Percentiles rank a stretch among this genome's conserved stretches.
These are phyloP conservation scores for Thryonomys swinderianus DNA, from an alignment of 2,113 vertebrate species.

Conservation along the genomic window DNA sequence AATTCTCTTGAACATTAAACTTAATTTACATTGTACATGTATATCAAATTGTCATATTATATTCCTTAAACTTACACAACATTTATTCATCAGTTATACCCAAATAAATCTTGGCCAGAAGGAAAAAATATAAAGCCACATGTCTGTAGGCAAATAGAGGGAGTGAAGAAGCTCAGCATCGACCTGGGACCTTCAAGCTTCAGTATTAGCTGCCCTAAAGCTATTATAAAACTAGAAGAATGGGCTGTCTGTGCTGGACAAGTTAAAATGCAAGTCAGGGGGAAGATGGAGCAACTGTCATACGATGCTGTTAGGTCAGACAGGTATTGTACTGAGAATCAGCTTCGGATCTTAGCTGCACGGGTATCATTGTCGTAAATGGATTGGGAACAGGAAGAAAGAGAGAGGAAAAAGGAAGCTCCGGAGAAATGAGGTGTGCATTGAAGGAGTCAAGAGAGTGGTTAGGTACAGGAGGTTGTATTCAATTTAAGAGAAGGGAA, in stretches of 20 bases:
- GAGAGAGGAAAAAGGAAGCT: not conserved
- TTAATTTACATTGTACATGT: too few species aligned
- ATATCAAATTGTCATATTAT: not conserved
- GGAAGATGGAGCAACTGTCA: not conserved
- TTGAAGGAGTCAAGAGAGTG: not conserved
- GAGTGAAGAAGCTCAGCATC: not conserved
- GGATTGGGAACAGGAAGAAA: not conserved
- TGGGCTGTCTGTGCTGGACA: not conserved
- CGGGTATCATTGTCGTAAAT: not conserved
- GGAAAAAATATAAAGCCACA: not conserved
- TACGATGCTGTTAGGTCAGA: not conserved
- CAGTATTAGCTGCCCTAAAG: too few species aligned
- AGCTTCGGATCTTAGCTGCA: not conserved
- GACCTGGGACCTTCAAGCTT: not conserved
- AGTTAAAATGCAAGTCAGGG: not conserved
- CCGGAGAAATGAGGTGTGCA: not conserved
- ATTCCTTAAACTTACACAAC: not conserved
- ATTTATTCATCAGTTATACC: not conserved
- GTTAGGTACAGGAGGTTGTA: not conserved
- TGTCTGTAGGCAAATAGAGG: not conserved
- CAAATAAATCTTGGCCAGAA: not conserved
- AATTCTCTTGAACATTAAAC: too few species aligned
- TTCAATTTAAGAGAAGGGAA: too few species aligned
- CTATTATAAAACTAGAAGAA: not conserved
- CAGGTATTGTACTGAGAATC: not conserved